Conservation (phyloP, 2,113 vertebrate species). For the Hippolais icterina region DNA sequence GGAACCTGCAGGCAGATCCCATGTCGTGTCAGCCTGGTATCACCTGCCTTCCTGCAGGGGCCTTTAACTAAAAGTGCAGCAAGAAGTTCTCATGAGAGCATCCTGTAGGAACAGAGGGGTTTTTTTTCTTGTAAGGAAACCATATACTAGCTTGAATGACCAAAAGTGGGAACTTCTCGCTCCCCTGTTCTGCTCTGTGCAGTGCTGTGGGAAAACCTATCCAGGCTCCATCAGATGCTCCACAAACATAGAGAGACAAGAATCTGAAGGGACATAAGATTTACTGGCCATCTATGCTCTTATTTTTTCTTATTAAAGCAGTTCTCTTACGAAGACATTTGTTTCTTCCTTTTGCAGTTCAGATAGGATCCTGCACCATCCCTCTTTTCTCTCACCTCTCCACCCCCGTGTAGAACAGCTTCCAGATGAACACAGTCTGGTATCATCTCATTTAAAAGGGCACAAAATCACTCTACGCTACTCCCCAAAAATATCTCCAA, state of each 20-base stretch:
- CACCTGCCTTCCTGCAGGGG: neutral
- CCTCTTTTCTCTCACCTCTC: neutral
- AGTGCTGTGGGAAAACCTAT: neutral
- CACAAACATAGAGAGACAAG: accelerated
- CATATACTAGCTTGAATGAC: neutral
- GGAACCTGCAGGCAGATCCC: neutral
- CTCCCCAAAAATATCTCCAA: neutral
- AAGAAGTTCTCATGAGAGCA: neutral
- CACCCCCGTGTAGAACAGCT: accelerated
- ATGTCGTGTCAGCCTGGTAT: no score
- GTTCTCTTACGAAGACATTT: neutral
- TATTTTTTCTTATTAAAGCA: neutral
- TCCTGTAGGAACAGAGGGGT: neutral
- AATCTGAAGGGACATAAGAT: neutral
- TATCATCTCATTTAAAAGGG: neutral
- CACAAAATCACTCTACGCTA: neutral
- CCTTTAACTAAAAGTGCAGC: neutral
- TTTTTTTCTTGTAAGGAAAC: neutral
- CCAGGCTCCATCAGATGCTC: neutral
- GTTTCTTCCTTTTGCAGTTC: neutral
- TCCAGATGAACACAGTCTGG: neutral
- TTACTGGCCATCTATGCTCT: neutral
- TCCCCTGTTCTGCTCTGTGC: neutral
- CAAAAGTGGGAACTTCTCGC: neutral
- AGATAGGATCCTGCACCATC: neutral